A percentile compares a stretch with the other conserved stretches of the same genome.
Conservation (phyloP, 2,888 invertebrate species). For the Thumatha senex region DNA sequence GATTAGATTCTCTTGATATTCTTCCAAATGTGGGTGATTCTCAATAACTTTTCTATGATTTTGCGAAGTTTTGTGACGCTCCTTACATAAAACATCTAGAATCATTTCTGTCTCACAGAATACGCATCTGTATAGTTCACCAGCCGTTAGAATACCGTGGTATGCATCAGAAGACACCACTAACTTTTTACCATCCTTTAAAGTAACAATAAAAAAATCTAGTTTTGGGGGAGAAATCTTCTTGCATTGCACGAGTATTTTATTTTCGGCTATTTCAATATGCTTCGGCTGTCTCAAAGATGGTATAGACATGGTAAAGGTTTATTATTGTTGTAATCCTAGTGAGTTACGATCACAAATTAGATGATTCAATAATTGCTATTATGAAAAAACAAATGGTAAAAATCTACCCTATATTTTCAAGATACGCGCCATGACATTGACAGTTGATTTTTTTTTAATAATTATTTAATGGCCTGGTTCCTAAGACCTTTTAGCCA, state of each 20-base stretch:
- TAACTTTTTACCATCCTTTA: slow-evolving; percentile 51
- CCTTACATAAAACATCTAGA: slow-evolving; percentile 42
- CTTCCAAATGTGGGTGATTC: slow-evolving; percentile 50
- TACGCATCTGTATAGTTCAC: slow-evolving; percentile 52
- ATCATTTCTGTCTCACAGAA: slow-evolving; percentile 52
- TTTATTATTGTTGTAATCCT: background rate
- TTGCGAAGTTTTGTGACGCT: slow-evolving; percentile 44
- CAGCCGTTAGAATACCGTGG: slow-evolving; percentile 54
- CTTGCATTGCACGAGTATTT: slow-evolving; percentile 9
- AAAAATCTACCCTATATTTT: too few relatives aligned
- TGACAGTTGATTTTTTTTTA: too few relatives aligned
- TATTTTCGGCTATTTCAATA: background rate
- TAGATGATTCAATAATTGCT: background rate
- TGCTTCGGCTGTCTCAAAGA: slow-evolving; percentile 52
- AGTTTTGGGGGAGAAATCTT: slow-evolving; percentile 16
- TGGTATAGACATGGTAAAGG: slow-evolving; percentile 27
- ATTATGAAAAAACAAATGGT: too few relatives aligned
- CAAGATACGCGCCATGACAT: too few relatives aligned
- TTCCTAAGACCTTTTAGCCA: too few relatives aligned
- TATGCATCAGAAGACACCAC: slow-evolving; percentile 61
- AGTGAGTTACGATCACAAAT: background rate
- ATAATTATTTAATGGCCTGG: too few relatives aligned
- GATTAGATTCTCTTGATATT: slow-evolving; percentile 54
- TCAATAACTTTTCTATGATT: slow-evolving; percentile 46
- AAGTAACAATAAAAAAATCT: slow-evolving; percentile 53